Evolutionary conservation across 2,888 invertebrate species (phyloP).

Genomic region (Hirtodrosophila duncani): DNA sequence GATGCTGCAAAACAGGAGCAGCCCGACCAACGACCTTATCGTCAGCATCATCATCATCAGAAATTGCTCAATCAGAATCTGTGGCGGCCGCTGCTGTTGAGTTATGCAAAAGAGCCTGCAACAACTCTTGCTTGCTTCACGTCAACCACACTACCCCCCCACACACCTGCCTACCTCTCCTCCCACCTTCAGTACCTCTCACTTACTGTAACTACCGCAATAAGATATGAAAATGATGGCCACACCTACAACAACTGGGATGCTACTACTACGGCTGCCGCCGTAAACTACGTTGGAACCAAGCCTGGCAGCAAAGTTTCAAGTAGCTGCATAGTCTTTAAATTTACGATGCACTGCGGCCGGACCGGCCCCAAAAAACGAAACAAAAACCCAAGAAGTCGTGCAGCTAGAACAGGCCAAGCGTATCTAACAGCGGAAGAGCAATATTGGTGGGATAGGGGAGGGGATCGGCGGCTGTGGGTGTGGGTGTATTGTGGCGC

Average conservation of each 20-base stretch:
- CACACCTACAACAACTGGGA: constrained; percentile 41
- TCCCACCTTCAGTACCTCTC: constrained; percentile 2
- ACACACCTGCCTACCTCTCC: no score
- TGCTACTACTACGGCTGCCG: constrained; percentile 4
- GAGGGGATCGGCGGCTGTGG: constrained; percentile 7
- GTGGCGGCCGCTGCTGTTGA: constrained; percentile 12
- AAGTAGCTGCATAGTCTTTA: constrained; percentile 62
- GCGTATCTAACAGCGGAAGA: constrained; percentile 52
- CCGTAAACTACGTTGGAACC: constrained; percentile 60
- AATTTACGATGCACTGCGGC: constrained; percentile 52
- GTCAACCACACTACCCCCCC: no score
- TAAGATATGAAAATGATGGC: constrained; percentile 59
- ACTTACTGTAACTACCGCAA: constrained; percentile 39
- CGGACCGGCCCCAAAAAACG: constrained; percentile 24
- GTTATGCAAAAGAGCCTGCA: constrained; percentile 43
- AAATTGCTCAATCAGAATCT: constrained; percentile 60
- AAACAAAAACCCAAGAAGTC: constrained; percentile 25
- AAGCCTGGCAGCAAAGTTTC: constrained; percentile 56
- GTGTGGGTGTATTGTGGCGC: constrained; percentile 1
- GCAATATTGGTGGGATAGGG: constrained; percentile 22
- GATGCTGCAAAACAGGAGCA: neutral
- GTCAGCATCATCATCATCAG: constrained; percentile 34
- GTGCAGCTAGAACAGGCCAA: constrained; percentile 41
- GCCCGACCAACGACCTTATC: neutral
- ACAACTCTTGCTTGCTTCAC: no score